Percentiles rank a stretch among this genome's conserved stretches.
phyloP scores from a whole-genome alignment of 37 sponge, comb jelly and placozoan species.

The Diacarnus erythraeanus region DNA sequence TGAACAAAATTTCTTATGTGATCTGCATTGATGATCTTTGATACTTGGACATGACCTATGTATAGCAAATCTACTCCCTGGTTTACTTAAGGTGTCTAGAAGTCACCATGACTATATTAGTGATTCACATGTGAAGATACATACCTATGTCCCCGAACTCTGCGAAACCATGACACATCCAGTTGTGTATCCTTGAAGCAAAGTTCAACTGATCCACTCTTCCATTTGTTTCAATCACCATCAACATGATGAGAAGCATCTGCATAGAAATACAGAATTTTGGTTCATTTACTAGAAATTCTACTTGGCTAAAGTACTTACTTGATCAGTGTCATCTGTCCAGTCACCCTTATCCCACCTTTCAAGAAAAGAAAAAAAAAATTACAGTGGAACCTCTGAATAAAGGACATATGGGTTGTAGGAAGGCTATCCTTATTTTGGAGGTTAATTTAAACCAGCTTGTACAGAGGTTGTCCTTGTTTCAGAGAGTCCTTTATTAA shows the following conservation, averaged over 20 bases:
- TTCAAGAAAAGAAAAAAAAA: neutral
- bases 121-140: neutral
- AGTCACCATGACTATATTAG: neutral
- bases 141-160: constrained; percentile 85
- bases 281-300: no score
- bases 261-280: constrained; percentile 1
- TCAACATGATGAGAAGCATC: constrained; percentile 83
- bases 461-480: neutral
- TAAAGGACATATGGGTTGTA: no score
- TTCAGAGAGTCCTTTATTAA: no score
- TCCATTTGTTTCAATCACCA: constrained; percentile 63
- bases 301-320: neutral
- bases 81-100: neutral
- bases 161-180: constrained; percentile 72
- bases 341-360: constrained; percentile 94
- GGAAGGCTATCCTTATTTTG: neutral
- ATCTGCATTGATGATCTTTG: no score
- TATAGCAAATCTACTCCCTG: no score
- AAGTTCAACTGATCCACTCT: constrained; percentile 66
- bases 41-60: no score
- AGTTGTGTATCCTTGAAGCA: constrained; percentile 70
- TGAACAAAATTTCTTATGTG: no score
- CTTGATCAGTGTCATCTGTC: constrained; percentile 97
- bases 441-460: neutral
- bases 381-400: no score